These are phyloP conservation scores for Kryptolebias marmoratus DNA, from an alignment of 2,113 vertebrate genomes.

Conservation along the genomic window DNA sequence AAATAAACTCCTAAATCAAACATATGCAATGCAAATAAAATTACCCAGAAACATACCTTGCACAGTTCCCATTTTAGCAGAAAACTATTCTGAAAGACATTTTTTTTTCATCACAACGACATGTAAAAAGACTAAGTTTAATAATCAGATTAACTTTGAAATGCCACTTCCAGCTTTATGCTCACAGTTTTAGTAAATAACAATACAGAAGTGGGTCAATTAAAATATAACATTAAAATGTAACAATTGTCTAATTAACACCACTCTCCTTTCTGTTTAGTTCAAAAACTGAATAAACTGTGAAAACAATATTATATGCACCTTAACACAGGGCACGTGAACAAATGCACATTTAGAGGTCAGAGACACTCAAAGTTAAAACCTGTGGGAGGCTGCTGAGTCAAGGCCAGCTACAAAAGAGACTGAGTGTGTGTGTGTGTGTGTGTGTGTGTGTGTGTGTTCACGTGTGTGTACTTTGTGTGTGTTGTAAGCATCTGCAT, in stretches of 20 bases:
- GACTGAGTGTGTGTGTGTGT: not conserved
- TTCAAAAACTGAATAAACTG: conserved; percentile 19
- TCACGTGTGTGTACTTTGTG: conserved; percentile 24
- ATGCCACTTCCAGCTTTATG: no score
- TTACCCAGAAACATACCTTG: no score
- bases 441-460: conserved; percentile 19
- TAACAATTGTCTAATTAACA: not conserved
- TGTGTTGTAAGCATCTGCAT: conserved; percentile 63
- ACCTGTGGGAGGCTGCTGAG: conserved; percentile 55
- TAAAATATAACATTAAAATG: not conserved
- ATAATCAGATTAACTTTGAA: no score
- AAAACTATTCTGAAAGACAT: no score
- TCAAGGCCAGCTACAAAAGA: conserved; percentile 58
- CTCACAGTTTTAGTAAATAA: no score
- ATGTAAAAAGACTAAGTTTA: no score
- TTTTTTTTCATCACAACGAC: no score
- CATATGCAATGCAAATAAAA: no score
- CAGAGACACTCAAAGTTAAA: conserved; percentile 65
- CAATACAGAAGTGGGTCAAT: not conserved
- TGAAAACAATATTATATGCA: conserved; percentile 17
- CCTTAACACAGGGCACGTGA: conserved; percentile 22
- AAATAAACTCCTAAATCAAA: no score
- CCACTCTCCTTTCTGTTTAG: not conserved
- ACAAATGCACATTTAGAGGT: conserved; percentile 63
- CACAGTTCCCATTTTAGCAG: no score